Base-by-base conservation (phyloP, 2,888 invertebrate genomes). In the Eudemis profundana region DNA sequence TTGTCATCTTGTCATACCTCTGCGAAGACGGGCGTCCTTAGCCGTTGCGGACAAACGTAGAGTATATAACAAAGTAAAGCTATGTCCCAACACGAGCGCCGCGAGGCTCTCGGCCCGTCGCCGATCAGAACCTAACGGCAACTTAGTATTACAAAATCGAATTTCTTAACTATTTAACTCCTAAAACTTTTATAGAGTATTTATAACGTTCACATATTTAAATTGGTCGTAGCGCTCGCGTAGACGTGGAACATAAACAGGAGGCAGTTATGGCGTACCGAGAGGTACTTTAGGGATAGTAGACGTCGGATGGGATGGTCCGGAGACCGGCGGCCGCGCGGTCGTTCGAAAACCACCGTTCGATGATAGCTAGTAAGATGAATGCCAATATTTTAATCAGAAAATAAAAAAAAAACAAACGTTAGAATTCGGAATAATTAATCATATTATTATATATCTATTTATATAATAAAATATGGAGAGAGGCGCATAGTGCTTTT, bases 401-500 rank as follows among this genome's bases (percentile, higher is more conserved):
- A 70, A 70, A 60, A 49, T 60, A 51, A 60, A 83, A 83, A 80
- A 85, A 82, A 86, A 89, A 84, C 82, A 88, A 87, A 89, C 79
- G 70, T 82, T 92, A 92, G 87, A 81, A 82, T 89, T 89, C 78
- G 87, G 80, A 86, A 81, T 89, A 89, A 91, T 87, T 90, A 91
- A 89, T 89, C 85, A 88, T 90, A 88, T 82, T 83, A 87, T 85
- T 78, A 80, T 78, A 79, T 79, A 88, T 88, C 88, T 90, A 91
- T 91, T 90, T 91, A 90, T 91, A 89, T 87, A 84, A 85, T 89
- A 85, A 89, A 84, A 87, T 89, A 89, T 86, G 89, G 83, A 89
- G 86, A 91, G 87, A 89, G 84, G 90, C 90, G 92, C 90, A 89
- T 92, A 92, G 92, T 90, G 92, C 92, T 91, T 92, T 85, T 90